Percentiles rank a stretch among this genome's conserved stretches.
Conservation (phyloP, 1,140 invertebrate species). For the Apocrypta bakeri region DNA sequence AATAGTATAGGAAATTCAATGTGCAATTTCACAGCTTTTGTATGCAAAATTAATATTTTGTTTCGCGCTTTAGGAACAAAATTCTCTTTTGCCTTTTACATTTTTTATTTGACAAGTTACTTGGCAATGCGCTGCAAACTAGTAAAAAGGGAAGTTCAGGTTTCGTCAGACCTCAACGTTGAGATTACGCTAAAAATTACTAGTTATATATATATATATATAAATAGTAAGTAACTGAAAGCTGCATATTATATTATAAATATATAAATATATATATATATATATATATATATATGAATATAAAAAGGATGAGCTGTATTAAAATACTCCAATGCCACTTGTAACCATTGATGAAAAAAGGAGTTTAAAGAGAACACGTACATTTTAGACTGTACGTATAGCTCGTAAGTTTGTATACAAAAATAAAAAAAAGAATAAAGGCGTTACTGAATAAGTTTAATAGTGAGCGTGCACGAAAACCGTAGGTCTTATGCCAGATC, state of each 20-base stretch:
- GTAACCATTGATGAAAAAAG: conserved; percentile 59
- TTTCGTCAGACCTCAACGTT: conserved; percentile 72
- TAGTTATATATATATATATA: conserved; percentile 64
- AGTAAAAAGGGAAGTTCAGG: conserved; percentile 68
- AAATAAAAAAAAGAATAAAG: conserved; percentile 60
- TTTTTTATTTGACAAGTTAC: background rate
- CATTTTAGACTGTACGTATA: conserved; percentile 67
- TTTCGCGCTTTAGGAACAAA: too few species aligned
- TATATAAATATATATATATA: conserved; percentile 53
- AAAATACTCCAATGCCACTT: conserved; percentile 71
- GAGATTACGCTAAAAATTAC: conserved; percentile 61
- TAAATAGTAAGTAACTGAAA: conserved; percentile 63
- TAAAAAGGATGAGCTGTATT: conserved; percentile 69
- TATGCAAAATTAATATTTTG: too few species aligned
- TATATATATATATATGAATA: conserved; percentile 59
- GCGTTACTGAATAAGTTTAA: conserved; percentile 51
- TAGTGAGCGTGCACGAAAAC: conserved; percentile 33
- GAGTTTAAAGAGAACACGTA: conserved; percentile 61
- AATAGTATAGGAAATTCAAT: background rate
- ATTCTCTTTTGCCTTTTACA: background rate
- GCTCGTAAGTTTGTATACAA: conserved; percentile 74
- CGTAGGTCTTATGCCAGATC: conserved; percentile 23
- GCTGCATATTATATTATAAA: conserved; percentile 58
- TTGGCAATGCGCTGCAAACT: conserved; percentile 47
- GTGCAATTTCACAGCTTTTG: background rate